Conservation (phyloP, 2,113 vertebrate genomes). For the Mola mola region DNA sequence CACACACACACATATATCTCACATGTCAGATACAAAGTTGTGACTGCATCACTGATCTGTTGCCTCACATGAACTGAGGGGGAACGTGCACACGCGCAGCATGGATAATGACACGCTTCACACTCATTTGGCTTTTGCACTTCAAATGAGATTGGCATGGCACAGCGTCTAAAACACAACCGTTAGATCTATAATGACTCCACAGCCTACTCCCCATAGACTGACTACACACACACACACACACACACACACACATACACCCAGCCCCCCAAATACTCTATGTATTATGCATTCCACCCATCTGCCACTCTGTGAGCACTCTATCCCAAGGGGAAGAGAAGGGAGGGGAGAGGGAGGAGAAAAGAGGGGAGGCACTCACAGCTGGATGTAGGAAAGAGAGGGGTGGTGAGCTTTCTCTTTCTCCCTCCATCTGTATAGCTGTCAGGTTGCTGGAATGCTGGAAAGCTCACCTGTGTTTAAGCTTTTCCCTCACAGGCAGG, state of each 20-base stretch:
- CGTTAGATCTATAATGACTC: conserved; percentile 86
- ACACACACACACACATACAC: conserved; percentile 26
- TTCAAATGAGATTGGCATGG: conserved; percentile 78
- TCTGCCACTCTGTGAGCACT: conserved; percentile 80
- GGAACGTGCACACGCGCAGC: conserved; percentile 33
- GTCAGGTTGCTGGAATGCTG: conserved; percentile 74
- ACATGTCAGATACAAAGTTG: conserved; percentile 61
- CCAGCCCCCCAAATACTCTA: conserved; percentile 71
- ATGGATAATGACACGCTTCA: conserved; percentile 79
- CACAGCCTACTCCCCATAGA: conserved; percentile 72
- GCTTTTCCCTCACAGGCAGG: conserved; percentile 67
- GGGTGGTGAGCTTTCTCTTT: conserved; percentile 12
- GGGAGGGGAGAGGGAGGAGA: conserved; percentile 52
- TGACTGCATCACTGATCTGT: conserved; percentile 68
- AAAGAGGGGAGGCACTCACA: conserved; percentile 62
- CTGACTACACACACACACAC: conserved; percentile 39
- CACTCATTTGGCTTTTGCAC: conserved; percentile 78
- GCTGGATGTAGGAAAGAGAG: conserved; percentile 56
- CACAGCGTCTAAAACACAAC: conserved; percentile 77
- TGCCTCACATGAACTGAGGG: conserved; percentile 48
- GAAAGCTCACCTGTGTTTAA: conserved; percentile 71
- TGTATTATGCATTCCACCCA: conserved; percentile 87
- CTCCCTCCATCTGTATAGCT: conserved; percentile 53
- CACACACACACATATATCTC: neutral
- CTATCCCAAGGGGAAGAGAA: conserved; percentile 73